These are phyloP conservation scores for Montifringilla adamsi DNA, from an alignment of 2,113 vertebrate genomes.

Conservation along the genomic window DNA sequence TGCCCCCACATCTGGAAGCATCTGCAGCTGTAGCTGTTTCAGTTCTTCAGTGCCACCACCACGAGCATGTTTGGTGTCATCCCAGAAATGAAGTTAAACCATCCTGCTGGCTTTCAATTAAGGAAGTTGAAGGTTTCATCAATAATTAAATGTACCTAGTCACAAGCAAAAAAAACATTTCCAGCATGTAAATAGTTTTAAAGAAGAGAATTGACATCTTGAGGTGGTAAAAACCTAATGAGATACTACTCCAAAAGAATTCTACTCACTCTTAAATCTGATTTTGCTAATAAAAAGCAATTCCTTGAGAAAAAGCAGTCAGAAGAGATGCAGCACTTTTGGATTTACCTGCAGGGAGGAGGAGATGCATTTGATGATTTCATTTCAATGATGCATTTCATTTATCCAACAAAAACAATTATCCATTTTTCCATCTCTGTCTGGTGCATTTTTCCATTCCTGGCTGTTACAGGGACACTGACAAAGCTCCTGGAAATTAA, in stretches of 20 bases:
- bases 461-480: background rate
- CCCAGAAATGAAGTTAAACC: background rate
- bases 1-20: accelerated
- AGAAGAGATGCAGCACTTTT: background rate
- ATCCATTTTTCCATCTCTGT: background rate
- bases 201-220: background rate
- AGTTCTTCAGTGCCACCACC: no score
- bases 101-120: background rate
- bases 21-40: background rate
- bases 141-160: background rate
- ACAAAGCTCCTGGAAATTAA: background rate
- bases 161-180: background rate
- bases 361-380: background rate
- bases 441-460: background rate
- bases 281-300: background rate
- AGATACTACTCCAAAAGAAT: background rate
- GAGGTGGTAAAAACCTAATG: background rate
- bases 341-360: background rate
- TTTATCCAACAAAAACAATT: background rate
- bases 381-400: accelerated
- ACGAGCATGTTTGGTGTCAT: accelerated
- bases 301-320: background rate
- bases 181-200: background rate
- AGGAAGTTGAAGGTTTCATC: background rate
- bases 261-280: background rate